Evolutionary conservation across 2,888 invertebrate genomes (phyloP).

Genomic region (Agonopterix arenella): DNA sequence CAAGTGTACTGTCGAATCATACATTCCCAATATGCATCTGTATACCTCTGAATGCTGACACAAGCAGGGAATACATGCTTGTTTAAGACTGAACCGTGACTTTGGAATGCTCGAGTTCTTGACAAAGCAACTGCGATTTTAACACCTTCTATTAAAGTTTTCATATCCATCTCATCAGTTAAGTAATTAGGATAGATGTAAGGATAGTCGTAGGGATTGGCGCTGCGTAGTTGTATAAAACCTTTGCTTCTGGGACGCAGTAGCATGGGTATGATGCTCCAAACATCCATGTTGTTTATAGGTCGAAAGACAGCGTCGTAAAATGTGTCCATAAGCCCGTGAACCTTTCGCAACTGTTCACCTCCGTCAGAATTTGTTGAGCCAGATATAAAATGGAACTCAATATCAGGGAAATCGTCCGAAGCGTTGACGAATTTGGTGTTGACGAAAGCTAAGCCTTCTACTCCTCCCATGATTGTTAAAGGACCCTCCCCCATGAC

Average conservation of each 20-base stretch:
- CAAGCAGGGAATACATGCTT: slow-evolving; percentile 87
- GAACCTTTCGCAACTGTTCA: slow-evolving; percentile 86
- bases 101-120: slow-evolving; percentile 84
- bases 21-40: slow-evolving; percentile 91
- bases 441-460: slow-evolving; percentile 92
- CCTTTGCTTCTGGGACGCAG: slow-evolving; percentile 92
- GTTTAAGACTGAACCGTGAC: slow-evolving; percentile 83
- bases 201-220: slow-evolving; percentile 92
- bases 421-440: slow-evolving; percentile 89
- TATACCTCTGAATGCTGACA: slow-evolving; percentile 78
- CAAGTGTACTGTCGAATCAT: slow-evolving; percentile 89
- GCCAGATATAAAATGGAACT: slow-evolving; percentile 92
- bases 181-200: slow-evolving; percentile 95
- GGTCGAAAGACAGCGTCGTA: slow-evolving; percentile 85
- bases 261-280: slow-evolving; percentile 90
- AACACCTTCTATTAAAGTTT: slow-evolving; percentile 88
- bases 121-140: slow-evolving; percentile 90
- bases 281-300: slow-evolving; percentile 86
- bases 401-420: slow-evolving; percentile 92
- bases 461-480: slow-evolving; percentile 92
- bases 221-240: slow-evolving; percentile 85
- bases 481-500: slow-evolving; percentile 89
- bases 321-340: slow-evolving; percentile 85
- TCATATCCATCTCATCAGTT: slow-evolving; percentile 85
- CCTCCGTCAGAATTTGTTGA: slow-evolving; percentile 93